A percentile compares a stretch with the other conserved stretches of the same genome.
These are phyloP conservation scores for Diglossa brunneiventris DNA, from an alignment of 2,113 vertebrate genomes.

Conservation along the genomic window DNA sequence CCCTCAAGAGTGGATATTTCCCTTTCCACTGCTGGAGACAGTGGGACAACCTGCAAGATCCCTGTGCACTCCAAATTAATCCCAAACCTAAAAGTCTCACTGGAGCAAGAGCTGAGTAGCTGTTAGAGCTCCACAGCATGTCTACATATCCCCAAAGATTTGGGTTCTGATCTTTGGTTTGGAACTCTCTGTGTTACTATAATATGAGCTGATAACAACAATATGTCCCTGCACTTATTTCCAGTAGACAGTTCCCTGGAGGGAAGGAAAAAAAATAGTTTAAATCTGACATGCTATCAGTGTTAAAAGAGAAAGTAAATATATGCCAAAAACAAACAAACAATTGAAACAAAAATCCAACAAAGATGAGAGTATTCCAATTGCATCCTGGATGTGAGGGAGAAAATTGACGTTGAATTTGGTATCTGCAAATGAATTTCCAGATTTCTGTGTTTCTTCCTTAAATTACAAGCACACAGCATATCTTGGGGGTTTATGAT, in stretches of 20 bases:
- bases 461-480: constrained; percentile 18
- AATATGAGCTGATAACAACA: constrained; percentile 11
- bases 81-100: not conserved
- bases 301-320: not conserved
- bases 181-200: not conserved
- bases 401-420: not conserved
- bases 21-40: not conserved
- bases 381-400: not conserved
- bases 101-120: not conserved
- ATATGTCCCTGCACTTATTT: not conserved
- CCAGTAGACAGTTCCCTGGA: not conserved
- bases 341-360: not conserved
- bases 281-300: not conserved
- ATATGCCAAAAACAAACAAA: not conserved
- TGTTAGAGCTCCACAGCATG: not conserved
- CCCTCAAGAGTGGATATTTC: not conserved
- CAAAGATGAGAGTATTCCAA: not conserved
- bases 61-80: not conserved
- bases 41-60: not conserved
- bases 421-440: not conserved
- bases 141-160: not conserved
- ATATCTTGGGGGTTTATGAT: constrained; percentile 16
- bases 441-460: not conserved
- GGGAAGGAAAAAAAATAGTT: not conserved
- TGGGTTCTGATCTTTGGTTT: not conserved